Conservation (phyloP, 2,797 vertebrate genomes). For the Euphonia xanthogaster region DNA sequence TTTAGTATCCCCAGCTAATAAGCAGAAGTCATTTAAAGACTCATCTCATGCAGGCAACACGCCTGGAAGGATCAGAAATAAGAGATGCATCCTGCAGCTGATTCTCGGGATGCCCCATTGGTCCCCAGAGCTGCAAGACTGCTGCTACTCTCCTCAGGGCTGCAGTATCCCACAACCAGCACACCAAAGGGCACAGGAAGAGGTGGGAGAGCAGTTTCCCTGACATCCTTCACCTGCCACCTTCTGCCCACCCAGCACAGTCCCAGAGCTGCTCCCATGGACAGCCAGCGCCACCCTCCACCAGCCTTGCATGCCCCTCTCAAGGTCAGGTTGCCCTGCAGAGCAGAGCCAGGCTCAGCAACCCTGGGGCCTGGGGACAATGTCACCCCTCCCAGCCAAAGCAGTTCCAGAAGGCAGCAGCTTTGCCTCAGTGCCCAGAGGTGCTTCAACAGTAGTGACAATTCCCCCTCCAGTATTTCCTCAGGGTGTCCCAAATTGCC, state of each 20-base stretch:
- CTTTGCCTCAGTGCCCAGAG: neutral
- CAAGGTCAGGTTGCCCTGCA: neutral
- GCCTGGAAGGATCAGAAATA: neutral
- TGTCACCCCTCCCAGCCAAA: neutral
- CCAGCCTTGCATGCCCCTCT: fast-evolving
- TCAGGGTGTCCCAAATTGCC: neutral
- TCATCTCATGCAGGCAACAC: neutral
- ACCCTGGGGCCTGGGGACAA: neutral
- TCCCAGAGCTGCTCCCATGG: neutral
- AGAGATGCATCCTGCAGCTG: neutral
- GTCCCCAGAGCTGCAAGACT: neutral
- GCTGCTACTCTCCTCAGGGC: neutral
- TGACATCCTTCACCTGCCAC: fast-evolving
- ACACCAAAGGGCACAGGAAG: fast-evolving
- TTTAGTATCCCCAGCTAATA: conserved; percentile 48
- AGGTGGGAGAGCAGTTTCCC: neutral
- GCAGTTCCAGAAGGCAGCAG: neutral
- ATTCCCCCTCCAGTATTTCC: neutral
- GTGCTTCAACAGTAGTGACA: neutral
- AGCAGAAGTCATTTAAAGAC: conserved; percentile 45
- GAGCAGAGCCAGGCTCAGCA: neutral
- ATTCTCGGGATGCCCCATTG: neutral
- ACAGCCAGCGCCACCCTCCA: neutral
- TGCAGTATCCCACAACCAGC: neutral
- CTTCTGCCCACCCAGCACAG: neutral